Evolutionary conservation across 1,140 invertebrate species (phyloP), one percentile per base, ranked within the genome.

Genomic region (Drosophila erecta): DNA sequence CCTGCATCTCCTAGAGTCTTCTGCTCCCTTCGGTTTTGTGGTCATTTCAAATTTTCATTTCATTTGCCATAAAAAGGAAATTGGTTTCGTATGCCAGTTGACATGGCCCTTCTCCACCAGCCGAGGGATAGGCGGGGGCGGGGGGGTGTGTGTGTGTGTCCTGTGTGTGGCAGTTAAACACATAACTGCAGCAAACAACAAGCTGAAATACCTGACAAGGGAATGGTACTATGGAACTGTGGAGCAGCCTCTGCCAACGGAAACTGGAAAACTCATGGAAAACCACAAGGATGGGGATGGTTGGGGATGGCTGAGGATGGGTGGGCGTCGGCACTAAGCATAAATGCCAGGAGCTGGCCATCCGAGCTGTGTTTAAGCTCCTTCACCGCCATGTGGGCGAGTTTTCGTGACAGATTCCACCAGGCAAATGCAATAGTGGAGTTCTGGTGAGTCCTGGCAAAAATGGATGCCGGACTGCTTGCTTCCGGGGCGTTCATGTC

Each of bases 31-130:
- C 44, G 40, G 78, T 84, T 84, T 84, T 87, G 84, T 87, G 83
- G 83, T 87, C 83, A 87, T 87, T 87, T 87, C 84, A 87, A 87
- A 89, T 87, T 87, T 87, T 87, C 83, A 87, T 87, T 87, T 87
- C 83, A 89, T 89, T 87, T 87, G 84, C 84, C 83, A 89, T 87
- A 87, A 87, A 87, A 87, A 87, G 83, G 83, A 87, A 87, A 87
- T 87, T 87, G 83, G 83, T 89, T 87, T 87, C 67, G 84, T 89
- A 79, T 86, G 83, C 79, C 76, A 77, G 80, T 85, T 84, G 76
- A 61, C 78, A 66, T 61, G 66, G 64, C 57, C 74, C 60, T 73
- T 56, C 33, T 35, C 55, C 67, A 67, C 56, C 49, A 40, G 56
- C 57, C 38, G 11, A 44, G 41, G 55, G 38, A 58, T 47, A 30